Evolutionary conservation across 2,797 vertebrate species (phyloP).

Genomic region (Thalassophryne amazonica): DNA sequence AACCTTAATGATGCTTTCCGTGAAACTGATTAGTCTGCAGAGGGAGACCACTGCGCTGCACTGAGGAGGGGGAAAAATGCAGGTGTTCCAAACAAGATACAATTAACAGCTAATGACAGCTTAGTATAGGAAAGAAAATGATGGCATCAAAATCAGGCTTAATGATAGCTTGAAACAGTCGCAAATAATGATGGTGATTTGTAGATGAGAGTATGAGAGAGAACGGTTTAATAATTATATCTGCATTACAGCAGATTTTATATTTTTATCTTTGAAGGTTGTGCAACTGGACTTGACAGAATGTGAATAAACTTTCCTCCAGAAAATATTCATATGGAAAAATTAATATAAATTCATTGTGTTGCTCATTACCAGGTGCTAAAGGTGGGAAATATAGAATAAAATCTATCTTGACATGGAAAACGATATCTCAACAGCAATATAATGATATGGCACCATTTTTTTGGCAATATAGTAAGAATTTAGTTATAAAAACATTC

Average conservation of each 20-base stretch:
- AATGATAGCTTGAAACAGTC: constrained; percentile 25
- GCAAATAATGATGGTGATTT: constrained; percentile 1
- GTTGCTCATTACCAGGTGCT: too few species aligned
- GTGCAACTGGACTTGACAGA: background rate
- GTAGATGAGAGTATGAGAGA: background rate
- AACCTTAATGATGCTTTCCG: constrained; percentile 63
- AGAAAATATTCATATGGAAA: background rate
- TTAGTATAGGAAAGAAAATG: constrained; percentile 19
- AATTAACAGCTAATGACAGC: constrained; percentile 36
- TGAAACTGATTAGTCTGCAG: constrained; percentile 56
- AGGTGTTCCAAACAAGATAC: constrained; percentile 53
- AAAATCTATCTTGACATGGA: too few species aligned
- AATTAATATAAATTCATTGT: too few species aligned
- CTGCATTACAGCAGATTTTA: constrained; percentile 5
- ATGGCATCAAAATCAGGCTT: constrained; percentile 21
- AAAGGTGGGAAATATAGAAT: too few species aligned
- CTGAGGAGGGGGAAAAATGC: constrained; percentile 16
- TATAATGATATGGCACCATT: too few species aligned
- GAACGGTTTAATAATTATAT: constrained; percentile 15
- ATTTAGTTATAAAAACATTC: too few species aligned
- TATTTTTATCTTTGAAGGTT: constrained; percentile 19
- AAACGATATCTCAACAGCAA: too few species aligned
- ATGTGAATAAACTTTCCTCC: background rate
- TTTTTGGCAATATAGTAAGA: too few species aligned
- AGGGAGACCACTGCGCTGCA: constrained; percentile 10